phyloP scores from a whole-genome alignment of 2,797 vertebrate genomes.

The Gephyroberyx darwinii region DNA sequence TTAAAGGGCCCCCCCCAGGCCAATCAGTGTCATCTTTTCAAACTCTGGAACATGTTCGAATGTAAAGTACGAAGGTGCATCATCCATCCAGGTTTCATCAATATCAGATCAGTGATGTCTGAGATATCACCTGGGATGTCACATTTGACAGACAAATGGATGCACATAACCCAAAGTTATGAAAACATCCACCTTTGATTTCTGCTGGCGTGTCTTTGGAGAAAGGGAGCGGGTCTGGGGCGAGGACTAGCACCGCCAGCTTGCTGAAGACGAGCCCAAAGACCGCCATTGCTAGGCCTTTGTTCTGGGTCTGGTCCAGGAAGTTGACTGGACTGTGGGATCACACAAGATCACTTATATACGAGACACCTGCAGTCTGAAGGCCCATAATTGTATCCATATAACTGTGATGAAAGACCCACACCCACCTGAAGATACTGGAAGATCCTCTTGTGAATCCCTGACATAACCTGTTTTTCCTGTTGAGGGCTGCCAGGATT shows the following conservation, averaged over 20 bases:
- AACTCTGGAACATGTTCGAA: too few relatives aligned
- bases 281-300: slow-evolving; percentile 82
- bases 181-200: slow-evolving; percentile 77
- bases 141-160: too few relatives aligned
- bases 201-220: slow-evolving; percentile 66
- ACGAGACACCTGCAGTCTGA: not conserved
- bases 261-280: slow-evolving; percentile 90
- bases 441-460: slow-evolving; percentile 78
- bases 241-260: slow-evolving; percentile 83
- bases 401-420: not conserved
- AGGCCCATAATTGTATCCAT: too few relatives aligned
- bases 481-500: slow-evolving; percentile 83
- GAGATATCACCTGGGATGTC: too few relatives aligned
- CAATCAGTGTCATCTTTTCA: too few relatives aligned
- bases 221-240: slow-evolving; percentile 86
- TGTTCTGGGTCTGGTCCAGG: slow-evolving; percentile 85
- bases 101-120: too few relatives aligned
- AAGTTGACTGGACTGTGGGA: slow-evolving; percentile 87
- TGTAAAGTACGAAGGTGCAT: too few relatives aligned
- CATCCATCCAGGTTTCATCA: too few relatives aligned
- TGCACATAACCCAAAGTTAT: too few relatives aligned
- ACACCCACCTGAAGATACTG: slow-evolving; percentile 87
- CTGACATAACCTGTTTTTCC: slow-evolving; percentile 77
- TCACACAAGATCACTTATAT: not conserved
- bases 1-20: too few relatives aligned